Evolutionary conservation across 2,888 invertebrate species (phyloP), one percentile per base, ranked within the genome.

Genomic region (Thereva nobilitata): DNA sequence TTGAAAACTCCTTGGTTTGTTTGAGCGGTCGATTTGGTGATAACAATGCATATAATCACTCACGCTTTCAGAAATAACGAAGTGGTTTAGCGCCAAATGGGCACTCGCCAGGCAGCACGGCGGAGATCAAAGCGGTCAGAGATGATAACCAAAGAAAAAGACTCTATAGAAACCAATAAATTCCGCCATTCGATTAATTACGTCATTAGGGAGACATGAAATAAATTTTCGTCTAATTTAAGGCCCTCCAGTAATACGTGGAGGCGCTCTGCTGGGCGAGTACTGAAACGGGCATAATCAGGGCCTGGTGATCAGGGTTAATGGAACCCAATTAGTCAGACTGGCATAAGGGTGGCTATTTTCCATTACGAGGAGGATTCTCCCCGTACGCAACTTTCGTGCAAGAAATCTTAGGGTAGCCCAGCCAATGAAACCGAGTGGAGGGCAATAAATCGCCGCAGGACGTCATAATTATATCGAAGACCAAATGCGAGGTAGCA

Each of bases 381-480:
- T 23, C 23, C 23, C 23, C 23, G 23, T 23, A 23, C 23, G 23
- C 23, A 23, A 23, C 23, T 23, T 23, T 23, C 23, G 23, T 23
- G 23, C 23, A 23, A 23, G 23, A 23, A 23, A 23, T 23, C 23
- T 23, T 23, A 23, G 23, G 23, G 23, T 2, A 23, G 23, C 23
- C 23, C 23, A 23, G 23, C 23, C 23, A 23, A 23, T 23, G 53
- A 44, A 64, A 53, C 44, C 10, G 44, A 40, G 42, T 52, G 42
- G 53, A 42, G 12, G 23, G 40, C 34, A 49, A 61, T 61, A 61
- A 61, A 61, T 61, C 61, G 50, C 50, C 49, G 6, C 12, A 52
- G 52, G 4, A 34, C 45, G 64, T 64, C 54, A 64, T 64, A 54
- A 64, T 65, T 65, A 65, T 50, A 55, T 65, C 54, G 49, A 65